These are phyloP conservation scores for Sinocyclocheilus rhinocerous DNA, from an alignment of 2,113 vertebrate genomes.

Conservation along the genomic window DNA sequence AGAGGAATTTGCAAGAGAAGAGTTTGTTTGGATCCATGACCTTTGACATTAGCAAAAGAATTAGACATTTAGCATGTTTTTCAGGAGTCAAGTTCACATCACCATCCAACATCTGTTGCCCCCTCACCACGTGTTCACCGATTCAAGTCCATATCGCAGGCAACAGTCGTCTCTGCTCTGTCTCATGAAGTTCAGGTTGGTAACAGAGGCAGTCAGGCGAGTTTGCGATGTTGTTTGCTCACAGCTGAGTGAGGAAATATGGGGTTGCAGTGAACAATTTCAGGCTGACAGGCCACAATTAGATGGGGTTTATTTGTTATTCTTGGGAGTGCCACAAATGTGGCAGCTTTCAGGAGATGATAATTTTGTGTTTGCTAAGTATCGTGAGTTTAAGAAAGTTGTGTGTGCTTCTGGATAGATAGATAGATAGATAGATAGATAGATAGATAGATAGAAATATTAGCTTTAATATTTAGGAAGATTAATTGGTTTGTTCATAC, in stretches of 20 bases:
- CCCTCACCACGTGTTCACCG: background rate
- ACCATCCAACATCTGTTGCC: background rate
- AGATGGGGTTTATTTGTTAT: conserved; percentile 58
- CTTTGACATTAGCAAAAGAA: background rate
- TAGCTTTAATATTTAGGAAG: background rate
- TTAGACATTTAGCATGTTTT: background rate
- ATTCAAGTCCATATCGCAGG: background rate
- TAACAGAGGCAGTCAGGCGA: conserved; percentile 34
- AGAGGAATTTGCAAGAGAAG: background rate
- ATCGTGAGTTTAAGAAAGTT: conserved; percentile 44
- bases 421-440: background rate
- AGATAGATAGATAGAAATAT: background rate
- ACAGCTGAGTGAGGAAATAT: conserved; percentile 47
- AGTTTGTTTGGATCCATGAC: background rate
- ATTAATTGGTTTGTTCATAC: conserved; percentile 17
- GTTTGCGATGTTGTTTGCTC: conserved; percentile 33
- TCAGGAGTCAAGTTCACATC: background rate
- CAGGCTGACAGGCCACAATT: conserved; percentile 67
- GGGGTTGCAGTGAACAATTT: conserved; percentile 40
- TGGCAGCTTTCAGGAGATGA: conserved; percentile 54
- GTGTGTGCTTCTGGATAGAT: background rate
- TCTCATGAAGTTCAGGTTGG: conserved; percentile 6
- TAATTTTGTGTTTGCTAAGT: conserved; percentile 64
- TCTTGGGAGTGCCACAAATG: conserved; percentile 60
- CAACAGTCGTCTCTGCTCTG: background rate